These are phyloP conservation scores for Cossypha caffra DNA, from an alignment of 2,797 vertebrate species.

Conservation along the genomic window DNA sequence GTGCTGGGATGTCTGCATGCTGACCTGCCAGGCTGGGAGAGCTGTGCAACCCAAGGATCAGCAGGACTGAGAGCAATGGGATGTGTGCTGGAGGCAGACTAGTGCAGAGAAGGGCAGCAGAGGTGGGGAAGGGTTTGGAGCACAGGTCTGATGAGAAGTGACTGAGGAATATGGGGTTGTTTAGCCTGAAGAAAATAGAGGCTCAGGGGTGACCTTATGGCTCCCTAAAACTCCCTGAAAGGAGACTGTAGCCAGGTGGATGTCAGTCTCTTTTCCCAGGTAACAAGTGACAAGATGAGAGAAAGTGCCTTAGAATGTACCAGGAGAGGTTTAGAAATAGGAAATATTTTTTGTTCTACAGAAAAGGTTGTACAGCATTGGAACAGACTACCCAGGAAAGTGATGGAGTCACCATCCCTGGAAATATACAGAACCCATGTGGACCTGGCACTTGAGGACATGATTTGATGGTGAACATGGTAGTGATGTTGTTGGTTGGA, in stretches of 20 bases:
- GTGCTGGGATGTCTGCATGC: accelerated
- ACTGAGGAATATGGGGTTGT: neutral
- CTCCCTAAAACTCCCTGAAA: neutral
- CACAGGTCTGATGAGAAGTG: neutral
- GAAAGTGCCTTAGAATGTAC: neutral
- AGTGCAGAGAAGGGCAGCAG: neutral
- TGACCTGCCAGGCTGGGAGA: neutral
- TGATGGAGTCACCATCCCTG: neutral
- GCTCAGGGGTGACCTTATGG: too few species aligned
- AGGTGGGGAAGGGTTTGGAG: too few species aligned
- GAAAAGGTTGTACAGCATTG: neutral
- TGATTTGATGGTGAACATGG: neutral
- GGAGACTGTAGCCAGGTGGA: too few species aligned
- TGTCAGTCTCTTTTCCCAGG: neutral
- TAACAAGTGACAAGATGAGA: neutral
- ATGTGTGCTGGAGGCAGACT: neutral
- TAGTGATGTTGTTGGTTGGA: neutral
- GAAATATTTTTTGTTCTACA: too few species aligned
- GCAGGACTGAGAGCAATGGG: neutral
- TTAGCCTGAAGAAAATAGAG: neutral
- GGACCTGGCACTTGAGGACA: neutral
- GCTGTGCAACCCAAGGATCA: neutral
- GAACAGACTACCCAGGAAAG: neutral
- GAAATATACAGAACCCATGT: neutral
- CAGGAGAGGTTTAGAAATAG: neutral